phyloP scores from a whole-genome alignment of 2,888 invertebrate species.

The Corbicula japonica region DNA sequence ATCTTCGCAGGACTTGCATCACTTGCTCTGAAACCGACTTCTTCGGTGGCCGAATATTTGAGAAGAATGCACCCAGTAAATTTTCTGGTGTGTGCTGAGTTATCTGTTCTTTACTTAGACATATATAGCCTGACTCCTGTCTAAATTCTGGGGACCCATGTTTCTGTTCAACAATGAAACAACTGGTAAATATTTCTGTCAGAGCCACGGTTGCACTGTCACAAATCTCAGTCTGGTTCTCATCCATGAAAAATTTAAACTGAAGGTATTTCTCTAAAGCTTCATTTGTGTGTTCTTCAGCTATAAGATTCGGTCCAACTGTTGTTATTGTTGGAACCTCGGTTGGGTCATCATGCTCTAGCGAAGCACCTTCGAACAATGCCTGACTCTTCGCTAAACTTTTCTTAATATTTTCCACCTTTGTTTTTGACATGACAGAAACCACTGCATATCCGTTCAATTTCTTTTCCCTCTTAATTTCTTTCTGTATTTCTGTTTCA shows the following conservation, averaged over 20 bases:
- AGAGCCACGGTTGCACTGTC: conserved; percentile 81
- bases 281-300: conserved; percentile 79
- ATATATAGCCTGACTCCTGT: conserved; percentile 84
- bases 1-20: conserved; percentile 79
- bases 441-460: conserved; percentile 83
- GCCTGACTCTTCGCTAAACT: conserved; percentile 77
- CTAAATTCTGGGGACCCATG: conserved; percentile 70
- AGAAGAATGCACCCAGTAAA: conserved; percentile 82
- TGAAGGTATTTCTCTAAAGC: conserved; percentile 82
- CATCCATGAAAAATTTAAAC: conserved; percentile 75
- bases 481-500: conserved; percentile 21
- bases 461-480: conserved; percentile 41
- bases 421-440: conserved; percentile 80
- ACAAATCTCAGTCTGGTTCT: conserved; percentile 69
- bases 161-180: conserved; percentile 84
- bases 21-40: conserved; percentile 83
- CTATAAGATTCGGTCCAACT: conserved; percentile 79
- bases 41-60: conserved; percentile 79
- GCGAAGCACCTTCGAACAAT: conserved; percentile 72
- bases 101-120: conserved; percentile 84
- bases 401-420: conserved; percentile 82
- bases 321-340: conserved; percentile 80
- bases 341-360: conserved; percentile 73
- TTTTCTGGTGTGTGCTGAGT: conserved; percentile 82
- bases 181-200: conserved; percentile 85